Evolutionary conservation across 2,888 invertebrate species (phyloP).

Genomic region (Pardosa pseudoannulata): DNA sequence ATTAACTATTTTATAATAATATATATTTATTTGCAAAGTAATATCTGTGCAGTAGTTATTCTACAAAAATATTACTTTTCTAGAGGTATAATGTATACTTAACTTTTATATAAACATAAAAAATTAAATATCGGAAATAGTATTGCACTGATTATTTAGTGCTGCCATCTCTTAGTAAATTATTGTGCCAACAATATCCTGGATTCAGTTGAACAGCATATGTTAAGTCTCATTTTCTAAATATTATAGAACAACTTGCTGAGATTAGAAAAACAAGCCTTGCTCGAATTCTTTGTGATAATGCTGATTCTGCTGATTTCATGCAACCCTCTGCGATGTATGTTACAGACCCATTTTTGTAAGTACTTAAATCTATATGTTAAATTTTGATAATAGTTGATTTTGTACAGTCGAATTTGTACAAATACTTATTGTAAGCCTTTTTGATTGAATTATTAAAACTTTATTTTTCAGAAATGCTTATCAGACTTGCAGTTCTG

Average conservation of each 20-base stretch:
- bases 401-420: too few species aligned
- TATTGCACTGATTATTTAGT: background rate
- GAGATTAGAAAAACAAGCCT: constrained; percentile 89
- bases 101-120: too few species aligned
- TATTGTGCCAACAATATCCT: background rate
- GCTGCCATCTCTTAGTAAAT: constrained; percentile 29
- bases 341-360: constrained; percentile 88
- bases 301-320: constrained; percentile 83
- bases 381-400: background rate
- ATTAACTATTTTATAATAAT: too few species aligned
- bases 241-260: constrained; percentile 83
- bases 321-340: constrained; percentile 92
- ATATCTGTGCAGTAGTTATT: too few species aligned
- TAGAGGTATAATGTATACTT: too few species aligned
- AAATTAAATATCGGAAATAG: too few species aligned
- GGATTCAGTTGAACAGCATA: background rate
- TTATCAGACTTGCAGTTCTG: constrained; percentile 69
- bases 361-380: constrained; percentile 31
- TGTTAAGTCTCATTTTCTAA: background rate
- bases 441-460: background rate
- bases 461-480: constrained; percentile 46
- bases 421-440: background rate
- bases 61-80: too few species aligned
- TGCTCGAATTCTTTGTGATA: constrained; percentile 87
- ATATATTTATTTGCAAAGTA: too few species aligned